phyloP scores from a whole-genome alignment of 1,140 invertebrate genomes.

The Drosophila kepulauana region DNA sequence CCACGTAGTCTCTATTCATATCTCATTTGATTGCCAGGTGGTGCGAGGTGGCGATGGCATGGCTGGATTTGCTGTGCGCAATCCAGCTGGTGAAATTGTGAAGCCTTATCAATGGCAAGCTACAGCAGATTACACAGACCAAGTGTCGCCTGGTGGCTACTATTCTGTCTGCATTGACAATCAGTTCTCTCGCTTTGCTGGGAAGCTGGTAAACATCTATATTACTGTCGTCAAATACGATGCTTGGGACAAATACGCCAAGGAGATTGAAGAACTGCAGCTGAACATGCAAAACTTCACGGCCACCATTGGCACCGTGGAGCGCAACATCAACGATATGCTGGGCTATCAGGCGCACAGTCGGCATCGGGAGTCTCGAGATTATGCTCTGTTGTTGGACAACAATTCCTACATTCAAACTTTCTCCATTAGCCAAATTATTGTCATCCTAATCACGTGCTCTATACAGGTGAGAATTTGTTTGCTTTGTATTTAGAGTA shows the following conservation, averaged over 20 bases:
- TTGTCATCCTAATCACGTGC: slow-evolving; percentile 92
- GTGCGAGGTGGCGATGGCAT: slow-evolving; percentile 96
- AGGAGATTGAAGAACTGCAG: slow-evolving; percentile 95
- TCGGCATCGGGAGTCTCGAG: slow-evolving; percentile 91
- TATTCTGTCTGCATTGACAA: slow-evolving; percentile 98
- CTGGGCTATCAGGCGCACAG: slow-evolving; percentile 92
- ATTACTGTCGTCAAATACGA: slow-evolving; percentile 97
- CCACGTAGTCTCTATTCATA: slow-evolving; percentile 7
- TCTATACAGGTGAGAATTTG: slow-evolving; percentile 80
- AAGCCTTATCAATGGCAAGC: slow-evolving; percentile 96
- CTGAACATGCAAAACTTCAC: slow-evolving; percentile 96
- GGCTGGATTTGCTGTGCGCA: slow-evolving; percentile 95
- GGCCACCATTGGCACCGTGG: slow-evolving; percentile 90
- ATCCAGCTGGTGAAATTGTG: slow-evolving; percentile 93
- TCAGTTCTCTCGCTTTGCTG: slow-evolving; percentile 96
- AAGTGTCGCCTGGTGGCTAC: slow-evolving; percentile 91
- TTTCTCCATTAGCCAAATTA: slow-evolving; percentile 94
- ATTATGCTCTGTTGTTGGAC: slow-evolving; percentile 92
- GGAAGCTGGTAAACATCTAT: slow-evolving; percentile 96
- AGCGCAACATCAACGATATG: slow-evolving; percentile 94
- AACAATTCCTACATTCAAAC: slow-evolving; percentile 94
- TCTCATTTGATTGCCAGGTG: slow-evolving; percentile 86
- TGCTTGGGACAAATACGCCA: slow-evolving; percentile 96
- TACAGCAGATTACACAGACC: slow-evolving; percentile 94
- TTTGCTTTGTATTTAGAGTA: neutral